phyloP scores from a whole-genome alignment of 1,140 invertebrate genomes.

The Lordiphosa stackelbergi region DNA sequence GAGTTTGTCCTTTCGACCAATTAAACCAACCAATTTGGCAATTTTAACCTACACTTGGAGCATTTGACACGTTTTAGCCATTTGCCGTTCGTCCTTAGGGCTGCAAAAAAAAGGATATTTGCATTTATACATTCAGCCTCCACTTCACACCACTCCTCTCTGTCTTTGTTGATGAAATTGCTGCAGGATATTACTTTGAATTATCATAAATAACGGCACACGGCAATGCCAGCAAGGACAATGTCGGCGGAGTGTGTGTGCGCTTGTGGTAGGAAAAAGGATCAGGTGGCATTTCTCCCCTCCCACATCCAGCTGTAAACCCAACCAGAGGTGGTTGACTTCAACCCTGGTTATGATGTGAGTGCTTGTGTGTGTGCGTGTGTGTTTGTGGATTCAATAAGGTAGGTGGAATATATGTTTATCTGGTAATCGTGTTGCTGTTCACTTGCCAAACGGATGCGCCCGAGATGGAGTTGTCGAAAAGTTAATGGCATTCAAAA shows the following conservation, averaged over 20 bases:
- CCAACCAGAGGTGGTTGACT: conserved; percentile 15
- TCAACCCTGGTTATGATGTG: conserved; percentile 21
- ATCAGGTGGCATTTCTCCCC: conserved; percentile 43
- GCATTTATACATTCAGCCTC: conserved; percentile 36
- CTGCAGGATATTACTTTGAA: conserved; percentile 73
- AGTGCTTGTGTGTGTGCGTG: not conserved
- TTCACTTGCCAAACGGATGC: conserved; percentile 10
- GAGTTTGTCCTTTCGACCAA: conserved; percentile 32
- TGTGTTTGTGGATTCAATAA: conserved; percentile 40
- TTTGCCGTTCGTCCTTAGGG: conserved; percentile 17
- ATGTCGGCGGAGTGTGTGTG: conserved; percentile 6
- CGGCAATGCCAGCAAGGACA: conserved; percentile 31
- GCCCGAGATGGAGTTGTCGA: conserved; percentile 19
- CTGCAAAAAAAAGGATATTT: conserved; percentile 49
- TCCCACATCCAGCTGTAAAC: too few relatives aligned
- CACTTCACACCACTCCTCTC: conserved; percentile 14
- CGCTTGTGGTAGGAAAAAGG: conserved; percentile 30
- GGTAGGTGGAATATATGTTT: conserved; percentile 40
- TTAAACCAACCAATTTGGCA: conserved; percentile 62
- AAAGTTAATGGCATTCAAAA: conserved; percentile 23
- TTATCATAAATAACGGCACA: conserved; percentile 71
- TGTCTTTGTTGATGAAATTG: conserved; percentile 71
- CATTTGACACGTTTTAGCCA: conserved; percentile 65
- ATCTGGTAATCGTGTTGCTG: conserved; percentile 35
- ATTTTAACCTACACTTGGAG: conserved; percentile 54